These are phyloP conservation scores for Heloderma charlesbogerti DNA, from an alignment of 2,113 vertebrate genomes.

Conservation along the genomic window DNA sequence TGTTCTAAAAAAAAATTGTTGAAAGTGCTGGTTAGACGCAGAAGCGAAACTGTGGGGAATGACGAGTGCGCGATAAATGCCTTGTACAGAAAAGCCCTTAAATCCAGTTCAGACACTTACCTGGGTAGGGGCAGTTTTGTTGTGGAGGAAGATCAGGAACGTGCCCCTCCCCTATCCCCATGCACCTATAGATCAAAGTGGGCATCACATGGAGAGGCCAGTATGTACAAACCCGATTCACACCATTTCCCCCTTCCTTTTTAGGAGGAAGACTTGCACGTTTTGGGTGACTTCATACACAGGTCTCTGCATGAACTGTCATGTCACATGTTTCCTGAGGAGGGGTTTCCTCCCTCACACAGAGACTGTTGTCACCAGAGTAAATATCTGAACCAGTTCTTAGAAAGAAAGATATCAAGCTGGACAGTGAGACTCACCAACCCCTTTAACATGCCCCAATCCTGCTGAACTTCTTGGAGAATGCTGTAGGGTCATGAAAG, in stretches of 20 bases:
- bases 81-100: no score
- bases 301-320: neutral
- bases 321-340: no score
- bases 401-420: neutral
- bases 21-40: no score
- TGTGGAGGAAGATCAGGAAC: neutral
- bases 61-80: no score
- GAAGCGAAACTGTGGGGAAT: no score
- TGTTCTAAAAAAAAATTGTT: no score
- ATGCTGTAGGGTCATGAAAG: neutral
- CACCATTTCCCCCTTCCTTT: neutral
- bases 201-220: neutral
- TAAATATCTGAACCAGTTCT: neutral
- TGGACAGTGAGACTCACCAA: neutral
- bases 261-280: no score
- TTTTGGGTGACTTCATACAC: neutral
- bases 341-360: neutral
- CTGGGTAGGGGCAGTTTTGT: no score
- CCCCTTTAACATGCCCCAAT: neutral
- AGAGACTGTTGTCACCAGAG: neutral
- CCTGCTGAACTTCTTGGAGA: neutral
- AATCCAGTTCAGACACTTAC: no score
- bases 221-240: neutral
- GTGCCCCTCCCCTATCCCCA: neutral
- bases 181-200: neutral